Evolutionary conservation across 2,797 vertebrate genomes (phyloP).

Genomic region (Garrulus glandarius): DNA sequence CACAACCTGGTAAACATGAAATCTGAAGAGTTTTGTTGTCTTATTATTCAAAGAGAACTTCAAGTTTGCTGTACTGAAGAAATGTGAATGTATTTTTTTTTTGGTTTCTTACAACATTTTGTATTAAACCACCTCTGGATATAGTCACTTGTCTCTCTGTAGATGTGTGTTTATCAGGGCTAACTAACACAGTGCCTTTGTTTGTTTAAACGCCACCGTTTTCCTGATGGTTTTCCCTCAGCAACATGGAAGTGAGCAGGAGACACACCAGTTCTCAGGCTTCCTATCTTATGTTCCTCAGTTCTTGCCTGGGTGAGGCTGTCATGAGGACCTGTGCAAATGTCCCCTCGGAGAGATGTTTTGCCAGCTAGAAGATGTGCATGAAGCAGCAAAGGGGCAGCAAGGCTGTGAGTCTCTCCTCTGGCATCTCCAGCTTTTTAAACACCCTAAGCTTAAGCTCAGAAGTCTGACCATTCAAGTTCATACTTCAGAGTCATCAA

Average conservation of each 20-base stretch:
- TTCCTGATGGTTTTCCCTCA: neutral
- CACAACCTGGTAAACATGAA: neutral
- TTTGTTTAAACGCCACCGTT: neutral
- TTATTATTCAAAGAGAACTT: neutral
- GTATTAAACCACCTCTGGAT: neutral
- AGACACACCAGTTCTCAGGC: neutral
- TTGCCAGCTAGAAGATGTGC: neutral
- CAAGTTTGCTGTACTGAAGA: neutral
- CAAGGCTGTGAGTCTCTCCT: neutral
- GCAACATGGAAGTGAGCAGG: accelerated
- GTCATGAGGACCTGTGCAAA: neutral
- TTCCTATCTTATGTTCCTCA: neutral
- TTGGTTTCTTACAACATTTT: neutral
- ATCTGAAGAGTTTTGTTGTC: neutral
- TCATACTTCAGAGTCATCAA: neutral
- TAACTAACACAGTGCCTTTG: neutral
- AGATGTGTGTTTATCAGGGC: neutral
- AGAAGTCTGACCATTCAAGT: neutral
- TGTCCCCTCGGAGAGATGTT: accelerated
- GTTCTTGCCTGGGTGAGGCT: neutral
- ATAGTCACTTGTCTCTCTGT: neutral
- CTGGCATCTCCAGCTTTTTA: neutral
- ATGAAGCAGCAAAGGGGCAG: neutral
- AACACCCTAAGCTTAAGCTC: neutral
- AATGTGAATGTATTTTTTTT: neutral